phyloP scores from a whole-genome alignment of 2,888 invertebrate genomes.

The Drosophila eohydei region DNA sequence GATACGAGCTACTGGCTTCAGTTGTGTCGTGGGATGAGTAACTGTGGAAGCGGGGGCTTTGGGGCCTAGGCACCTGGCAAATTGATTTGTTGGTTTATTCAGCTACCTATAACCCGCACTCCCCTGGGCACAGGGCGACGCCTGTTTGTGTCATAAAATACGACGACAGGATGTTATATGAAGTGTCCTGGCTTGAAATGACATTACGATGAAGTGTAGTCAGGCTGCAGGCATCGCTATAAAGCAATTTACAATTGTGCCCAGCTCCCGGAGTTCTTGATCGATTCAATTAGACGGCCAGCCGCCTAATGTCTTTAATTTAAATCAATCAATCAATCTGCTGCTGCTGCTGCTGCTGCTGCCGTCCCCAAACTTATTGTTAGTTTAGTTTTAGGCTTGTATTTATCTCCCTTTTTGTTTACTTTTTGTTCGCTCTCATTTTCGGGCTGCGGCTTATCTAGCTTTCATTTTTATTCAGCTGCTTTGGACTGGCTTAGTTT shows the following conservation, averaged over 20 bases:
- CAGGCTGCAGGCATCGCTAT: conserved; percentile 57
- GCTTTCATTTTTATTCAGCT: conserved; percentile 57
- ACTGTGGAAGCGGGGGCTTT: conserved; percentile 24
- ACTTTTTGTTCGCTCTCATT: conserved; percentile 5
- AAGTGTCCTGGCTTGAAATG: conserved; percentile 72
- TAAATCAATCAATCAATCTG: conserved; percentile 75
- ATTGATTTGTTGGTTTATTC: conserved; percentile 80
- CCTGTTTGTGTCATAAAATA: conserved; percentile 80
- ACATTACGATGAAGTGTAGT: conserved; percentile 77
- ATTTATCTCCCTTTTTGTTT: conserved; percentile 12
- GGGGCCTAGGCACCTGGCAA: conserved; percentile 72
- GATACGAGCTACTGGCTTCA: conserved; percentile 38
- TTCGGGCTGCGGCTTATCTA: conserved; percentile 51
- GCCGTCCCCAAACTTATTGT: conserved; percentile 34
- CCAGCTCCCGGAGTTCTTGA: conserved; percentile 37
- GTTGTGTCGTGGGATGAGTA: background rate
- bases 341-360: conserved; percentile 23
- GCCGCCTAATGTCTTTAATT: conserved; percentile 77
- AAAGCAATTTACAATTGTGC: conserved; percentile 77
- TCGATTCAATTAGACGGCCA: conserved; percentile 72
- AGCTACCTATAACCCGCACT: conserved; percentile 35
- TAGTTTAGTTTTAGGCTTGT: conserved; percentile 51
- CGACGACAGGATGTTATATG: conserved; percentile 67
- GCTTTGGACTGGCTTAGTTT: conserved; percentile 54
- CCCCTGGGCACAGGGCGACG: conserved; percentile 35